Percentiles rank a stretch among this genome's conserved stretches.
phyloP scores from a whole-genome alignment of 1,140 invertebrate species.

The Mycetomoellerius zeteki region DNA sequence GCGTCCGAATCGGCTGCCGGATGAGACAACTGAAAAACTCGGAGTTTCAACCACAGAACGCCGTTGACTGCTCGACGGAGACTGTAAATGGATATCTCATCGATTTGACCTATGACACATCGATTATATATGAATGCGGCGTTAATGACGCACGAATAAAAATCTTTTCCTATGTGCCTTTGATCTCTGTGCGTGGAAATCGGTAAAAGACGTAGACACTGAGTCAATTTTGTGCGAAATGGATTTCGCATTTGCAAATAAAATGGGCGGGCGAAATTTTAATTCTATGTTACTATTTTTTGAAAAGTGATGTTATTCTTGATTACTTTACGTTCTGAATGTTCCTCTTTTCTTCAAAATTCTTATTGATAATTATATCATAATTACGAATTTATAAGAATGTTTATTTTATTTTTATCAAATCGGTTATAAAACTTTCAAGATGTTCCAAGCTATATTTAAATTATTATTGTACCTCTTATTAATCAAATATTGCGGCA shows the following conservation, averaged over 20 bases:
- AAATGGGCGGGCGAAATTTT: background rate
- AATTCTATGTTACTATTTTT: background rate
- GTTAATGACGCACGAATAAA: conserved; percentile 52
- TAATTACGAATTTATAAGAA: background rate
- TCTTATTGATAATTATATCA: background rate
- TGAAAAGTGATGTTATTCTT: background rate
- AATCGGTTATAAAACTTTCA: background rate
- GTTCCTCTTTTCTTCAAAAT: background rate
- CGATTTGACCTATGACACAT: conserved; percentile 84
- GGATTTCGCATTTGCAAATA: background rate
- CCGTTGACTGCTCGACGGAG: conserved; percentile 79
- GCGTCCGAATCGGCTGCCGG: conserved; percentile 28
- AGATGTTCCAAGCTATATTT: conserved; percentile 6
- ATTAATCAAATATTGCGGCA: conserved; percentile 16
- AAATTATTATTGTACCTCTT: conserved; percentile 43
- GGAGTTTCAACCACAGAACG: conserved; percentile 78
- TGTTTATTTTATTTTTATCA: background rate
- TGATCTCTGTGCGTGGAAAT: background rate
- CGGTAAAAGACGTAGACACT: background rate
- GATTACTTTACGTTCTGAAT: background rate
- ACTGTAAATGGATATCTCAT: conserved; percentile 82
- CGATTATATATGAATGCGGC: conserved; percentile 69
- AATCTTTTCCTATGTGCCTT: conserved; percentile 38
- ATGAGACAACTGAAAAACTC: conserved; percentile 66
- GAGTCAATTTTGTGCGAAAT: background rate